Conservation (phyloP, 2,797 vertebrate genomes). For the Odontamblyopus rebecca region DNA sequence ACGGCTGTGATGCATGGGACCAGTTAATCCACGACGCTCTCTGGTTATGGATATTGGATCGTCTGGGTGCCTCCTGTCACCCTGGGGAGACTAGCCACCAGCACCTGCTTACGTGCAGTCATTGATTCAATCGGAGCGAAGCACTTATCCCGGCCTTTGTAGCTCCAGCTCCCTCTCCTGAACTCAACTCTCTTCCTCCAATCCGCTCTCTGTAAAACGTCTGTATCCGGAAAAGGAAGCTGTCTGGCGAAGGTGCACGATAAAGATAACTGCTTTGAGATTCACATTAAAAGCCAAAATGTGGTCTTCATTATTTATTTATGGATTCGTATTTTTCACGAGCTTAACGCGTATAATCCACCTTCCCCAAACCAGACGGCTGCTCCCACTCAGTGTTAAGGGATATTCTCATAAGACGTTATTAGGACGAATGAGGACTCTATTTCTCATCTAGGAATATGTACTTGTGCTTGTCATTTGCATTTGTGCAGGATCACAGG, state of each 20-base stretch:
- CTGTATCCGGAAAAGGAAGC: slow-evolving; percentile 24
- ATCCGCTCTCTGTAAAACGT: slow-evolving; percentile 23
- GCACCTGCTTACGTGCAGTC: slow-evolving; percentile 78
- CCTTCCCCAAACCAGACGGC: slow-evolving; percentile 35
- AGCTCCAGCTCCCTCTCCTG: slow-evolving; percentile 54
- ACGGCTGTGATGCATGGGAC: slow-evolving; percentile 71
- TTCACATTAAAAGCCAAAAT: slow-evolving; percentile 29
- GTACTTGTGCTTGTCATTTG: slow-evolving; percentile 53
- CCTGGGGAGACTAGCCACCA: slow-evolving; percentile 69
- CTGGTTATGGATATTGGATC: slow-evolving; percentile 60
- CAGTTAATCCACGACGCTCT: slow-evolving; percentile 65
- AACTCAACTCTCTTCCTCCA: slow-evolving; percentile 66
- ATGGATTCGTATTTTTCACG: slow-evolving; percentile 30
- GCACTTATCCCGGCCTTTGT: slow-evolving; percentile 73
- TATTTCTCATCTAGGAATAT: slow-evolving; percentile 57
- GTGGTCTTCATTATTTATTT: slow-evolving; percentile 46
- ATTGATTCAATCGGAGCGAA: slow-evolving; percentile 82
- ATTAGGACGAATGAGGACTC: slow-evolving; percentile 51
- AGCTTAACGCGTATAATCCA: slow-evolving; percentile 41
- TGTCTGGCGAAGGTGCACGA: slow-evolving; percentile 16
- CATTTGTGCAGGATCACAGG: slow-evolving; percentile 50
- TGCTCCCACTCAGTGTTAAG: slow-evolving; percentile 39
- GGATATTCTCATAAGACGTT: slow-evolving; percentile 43
- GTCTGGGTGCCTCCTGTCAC: slow-evolving; percentile 69
- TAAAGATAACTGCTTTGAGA: slow-evolving; percentile 42